A percentile compares a stretch with the other conserved stretches of the same genome.
Evolutionary conservation across 2,888 invertebrate species (phyloP).

Genomic region (Caenorhabditis angaria): DNA sequence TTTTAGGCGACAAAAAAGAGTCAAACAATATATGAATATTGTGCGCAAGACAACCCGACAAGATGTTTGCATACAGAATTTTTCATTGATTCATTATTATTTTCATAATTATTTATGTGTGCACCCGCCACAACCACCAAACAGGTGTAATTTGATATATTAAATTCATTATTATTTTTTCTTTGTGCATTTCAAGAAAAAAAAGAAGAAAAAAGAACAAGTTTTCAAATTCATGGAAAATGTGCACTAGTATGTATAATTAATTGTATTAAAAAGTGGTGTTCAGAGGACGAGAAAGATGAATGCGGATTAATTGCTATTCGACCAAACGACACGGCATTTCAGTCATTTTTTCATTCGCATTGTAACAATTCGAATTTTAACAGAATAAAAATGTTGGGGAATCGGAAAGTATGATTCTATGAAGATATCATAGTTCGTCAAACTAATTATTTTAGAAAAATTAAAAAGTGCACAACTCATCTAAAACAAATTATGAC

Average conservation of each 20-base stretch:
- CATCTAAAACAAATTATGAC: no score
- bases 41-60: background rate
- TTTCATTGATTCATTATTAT: no score
- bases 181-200: background rate
- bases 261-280: conserved; percentile 1
- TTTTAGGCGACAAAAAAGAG: background rate
- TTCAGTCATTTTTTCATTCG: background rate
- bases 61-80: background rate
- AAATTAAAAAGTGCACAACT: background rate
- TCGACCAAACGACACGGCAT: background rate
- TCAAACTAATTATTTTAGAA: background rate
- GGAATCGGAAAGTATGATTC: no score
- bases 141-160: conserved; percentile 1
- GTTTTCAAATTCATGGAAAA: background rate
- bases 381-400: no score
- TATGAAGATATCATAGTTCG: no score
- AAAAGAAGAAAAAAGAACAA: background rate
- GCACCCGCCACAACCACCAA: background rate
- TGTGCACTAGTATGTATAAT: conserved; percentile 4
- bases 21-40: background rate
- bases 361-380: no score
- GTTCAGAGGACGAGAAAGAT: background rate
- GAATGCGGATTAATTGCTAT: conserved; percentile 4
- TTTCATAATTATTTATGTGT: conserved; percentile 4
- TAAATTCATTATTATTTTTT: background rate